Evolutionary conservation across 2,113 vertebrate genomes (phyloP).

Genomic region (Hyla sarda): DNA sequence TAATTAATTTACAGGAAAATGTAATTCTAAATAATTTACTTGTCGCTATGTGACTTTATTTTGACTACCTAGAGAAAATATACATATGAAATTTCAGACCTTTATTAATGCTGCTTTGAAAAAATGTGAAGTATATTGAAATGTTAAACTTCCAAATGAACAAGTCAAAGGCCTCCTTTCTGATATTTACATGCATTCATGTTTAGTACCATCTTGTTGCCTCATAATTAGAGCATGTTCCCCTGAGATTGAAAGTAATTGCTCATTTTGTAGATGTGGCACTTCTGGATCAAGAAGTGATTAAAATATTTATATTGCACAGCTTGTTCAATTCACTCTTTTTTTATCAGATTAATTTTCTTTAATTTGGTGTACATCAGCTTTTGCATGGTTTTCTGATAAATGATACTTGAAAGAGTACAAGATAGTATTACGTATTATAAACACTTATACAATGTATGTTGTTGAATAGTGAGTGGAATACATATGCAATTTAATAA

Average conservation of each 20-base stretch:
- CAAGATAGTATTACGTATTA: slow-evolving; percentile 66
- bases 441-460: slow-evolving; percentile 54
- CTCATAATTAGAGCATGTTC: slow-evolving; percentile 79
- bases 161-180: slow-evolving; percentile 66
- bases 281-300: slow-evolving; percentile 85
- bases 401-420: slow-evolving; percentile 72
- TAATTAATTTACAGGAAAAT: slow-evolving; percentile 9
- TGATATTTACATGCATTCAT: slow-evolving; percentile 76
- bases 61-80: not conserved
- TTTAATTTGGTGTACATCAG: slow-evolving; percentile 77
- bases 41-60: slow-evolving; percentile 7
- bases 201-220: slow-evolving; percentile 67
- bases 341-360: slow-evolving; percentile 79
- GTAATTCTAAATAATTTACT: slow-evolving; percentile 38
- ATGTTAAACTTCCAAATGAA: slow-evolving; percentile 62
- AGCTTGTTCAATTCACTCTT: slow-evolving; percentile 78
- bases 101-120: slow-evolving; percentile 27
- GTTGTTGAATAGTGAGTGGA: slow-evolving; percentile 27
- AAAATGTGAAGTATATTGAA: slow-evolving; percentile 39
- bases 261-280: slow-evolving; percentile 88
- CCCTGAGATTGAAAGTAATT: slow-evolving; percentile 84
- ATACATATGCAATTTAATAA: not conserved
- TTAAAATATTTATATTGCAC: slow-evolving; percentile 91
- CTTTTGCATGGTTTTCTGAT: slow-evolving; percentile 67
- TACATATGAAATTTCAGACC: slow-evolving; percentile 19